Conservation (phyloP, 2,797 vertebrate genomes). For the Pangasius larnaudii region DNA sequence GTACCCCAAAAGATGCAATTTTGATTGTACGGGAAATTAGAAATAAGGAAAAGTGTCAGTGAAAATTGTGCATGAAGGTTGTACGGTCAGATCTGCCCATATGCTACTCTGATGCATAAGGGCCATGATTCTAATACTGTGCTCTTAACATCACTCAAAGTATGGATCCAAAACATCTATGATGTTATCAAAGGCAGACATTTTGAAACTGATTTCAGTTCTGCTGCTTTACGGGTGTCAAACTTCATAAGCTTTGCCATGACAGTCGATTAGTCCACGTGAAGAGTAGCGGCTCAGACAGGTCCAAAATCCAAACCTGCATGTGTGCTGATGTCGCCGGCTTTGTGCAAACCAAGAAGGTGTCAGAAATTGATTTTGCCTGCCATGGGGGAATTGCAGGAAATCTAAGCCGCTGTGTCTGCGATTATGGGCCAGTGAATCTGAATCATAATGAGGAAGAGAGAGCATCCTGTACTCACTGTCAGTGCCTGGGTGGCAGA, state of each 20-base stretch:
- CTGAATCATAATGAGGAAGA: constrained; percentile 39
- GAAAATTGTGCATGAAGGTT: neutral
- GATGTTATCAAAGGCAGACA: neutral
- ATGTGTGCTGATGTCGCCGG: constrained; percentile 30
- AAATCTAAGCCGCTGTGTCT: constrained; percentile 48
- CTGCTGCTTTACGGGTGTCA: constrained; percentile 27
- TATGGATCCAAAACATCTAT: neutral
- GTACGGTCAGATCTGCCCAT: neutral
- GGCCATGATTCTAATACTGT: neutral
- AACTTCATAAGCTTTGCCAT: constrained; percentile 28
- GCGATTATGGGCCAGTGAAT: constrained; percentile 51
- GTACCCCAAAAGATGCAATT: no score
- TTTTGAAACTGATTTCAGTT: constrained; percentile 10
- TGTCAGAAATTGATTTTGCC: constrained; percentile 56
- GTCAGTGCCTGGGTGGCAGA: constrained; percentile 41
- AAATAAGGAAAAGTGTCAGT: neutral
- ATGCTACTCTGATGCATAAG: neutral
- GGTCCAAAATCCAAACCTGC: constrained; percentile 38
- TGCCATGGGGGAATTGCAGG: constrained; percentile 36
- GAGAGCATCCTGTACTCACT: constrained; percentile 46
- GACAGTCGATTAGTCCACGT: constrained; percentile 8
- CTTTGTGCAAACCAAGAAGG: constrained; percentile 41
- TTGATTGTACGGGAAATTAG: neutral
- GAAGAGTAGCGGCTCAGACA: constrained; percentile 31
- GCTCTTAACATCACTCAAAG: neutral